Conservation (phyloP, 2,797 vertebrate genomes). For the Delichon dasypus region DNA sequence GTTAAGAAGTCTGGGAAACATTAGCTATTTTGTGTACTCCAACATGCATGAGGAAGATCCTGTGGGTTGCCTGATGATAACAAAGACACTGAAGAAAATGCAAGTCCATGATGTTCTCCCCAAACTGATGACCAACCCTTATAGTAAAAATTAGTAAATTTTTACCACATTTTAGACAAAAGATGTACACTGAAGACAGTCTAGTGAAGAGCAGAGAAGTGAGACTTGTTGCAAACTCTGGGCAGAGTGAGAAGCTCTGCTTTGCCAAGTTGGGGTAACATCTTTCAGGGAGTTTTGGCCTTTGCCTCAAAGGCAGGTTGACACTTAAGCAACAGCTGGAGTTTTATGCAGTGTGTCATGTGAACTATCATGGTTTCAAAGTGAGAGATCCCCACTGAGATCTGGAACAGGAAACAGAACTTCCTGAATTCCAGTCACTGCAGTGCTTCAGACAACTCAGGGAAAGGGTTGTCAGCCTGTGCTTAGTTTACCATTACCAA, state of each 20-base stretch:
- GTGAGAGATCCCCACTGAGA: background rate
- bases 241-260: accelerated
- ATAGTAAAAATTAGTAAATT: background rate
- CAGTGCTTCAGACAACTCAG: background rate
- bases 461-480: background rate
- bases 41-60: accelerated
- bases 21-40: background rate
- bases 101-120: background rate
- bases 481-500: background rate
- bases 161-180: background rate
- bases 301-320: background rate
- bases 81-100: background rate
- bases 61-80: background rate
- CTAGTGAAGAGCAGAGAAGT: background rate
- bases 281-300: background rate
- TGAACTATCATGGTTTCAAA: background rate
- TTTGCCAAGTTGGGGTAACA: background rate
- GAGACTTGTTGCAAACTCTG: background rate
- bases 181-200: background rate
- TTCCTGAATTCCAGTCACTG: background rate
- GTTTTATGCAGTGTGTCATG: background rate
- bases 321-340: background rate
- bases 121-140: background rate
- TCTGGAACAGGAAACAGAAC: background rate
- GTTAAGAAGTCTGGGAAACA: background rate